A percentile compares a stretch with the other conserved stretches of the same genome.
Evolutionary conservation across 2,113 vertebrate genomes (phyloP).

Genomic region (Seriola quinqueradiata): DNA sequence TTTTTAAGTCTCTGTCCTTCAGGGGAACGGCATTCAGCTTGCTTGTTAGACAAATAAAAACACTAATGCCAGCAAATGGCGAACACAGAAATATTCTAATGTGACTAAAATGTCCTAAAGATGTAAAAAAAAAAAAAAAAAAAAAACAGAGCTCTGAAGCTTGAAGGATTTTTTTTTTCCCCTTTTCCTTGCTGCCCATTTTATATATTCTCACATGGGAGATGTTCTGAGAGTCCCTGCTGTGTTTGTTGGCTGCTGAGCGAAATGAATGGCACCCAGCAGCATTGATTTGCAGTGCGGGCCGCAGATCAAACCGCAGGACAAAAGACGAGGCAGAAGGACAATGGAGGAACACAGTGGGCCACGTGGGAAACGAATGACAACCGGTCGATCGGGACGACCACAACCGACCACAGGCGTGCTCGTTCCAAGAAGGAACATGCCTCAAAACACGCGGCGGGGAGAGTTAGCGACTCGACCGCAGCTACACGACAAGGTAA

Average conservation of each 20-base stretch:
- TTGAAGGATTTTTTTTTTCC: slow-evolving; percentile 18
- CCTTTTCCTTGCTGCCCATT: slow-evolving; percentile 21
- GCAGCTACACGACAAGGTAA: neutral
- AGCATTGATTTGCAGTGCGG: slow-evolving; percentile 70
- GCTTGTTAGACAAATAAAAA: slow-evolving; percentile 38
- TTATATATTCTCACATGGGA: slow-evolving; percentile 55
- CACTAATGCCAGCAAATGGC: slow-evolving; percentile 15
- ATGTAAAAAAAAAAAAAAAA: neutral
- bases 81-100: slow-evolving; percentile 33
- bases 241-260: slow-evolving; percentile 54
- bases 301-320: slow-evolving; percentile 72
- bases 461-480: slow-evolving; percentile 9
- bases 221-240: slow-evolving; percentile 53
- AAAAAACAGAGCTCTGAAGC: slow-evolving; percentile 8
- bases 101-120: slow-evolving; percentile 25
- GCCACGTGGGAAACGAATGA: slow-evolving; percentile 54
- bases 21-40: slow-evolving; percentile 17
- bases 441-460: neutral
- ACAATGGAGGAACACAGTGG: slow-evolving; percentile 55
- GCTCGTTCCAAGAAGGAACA: slow-evolving; percentile 40
- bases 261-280: slow-evolving; percentile 53
- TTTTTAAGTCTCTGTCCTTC: slow-evolving; percentile 31
- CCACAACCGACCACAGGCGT: slow-evolving; percentile 40
- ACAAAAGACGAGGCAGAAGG: slow-evolving; percentile 56
- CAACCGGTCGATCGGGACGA: slow-evolving; percentile 67